Evolutionary conservation across 1,140 invertebrate genomes (phyloP), one percentile per base, ranked within the genome.

Genomic region (Drosophila sp.): DNA sequence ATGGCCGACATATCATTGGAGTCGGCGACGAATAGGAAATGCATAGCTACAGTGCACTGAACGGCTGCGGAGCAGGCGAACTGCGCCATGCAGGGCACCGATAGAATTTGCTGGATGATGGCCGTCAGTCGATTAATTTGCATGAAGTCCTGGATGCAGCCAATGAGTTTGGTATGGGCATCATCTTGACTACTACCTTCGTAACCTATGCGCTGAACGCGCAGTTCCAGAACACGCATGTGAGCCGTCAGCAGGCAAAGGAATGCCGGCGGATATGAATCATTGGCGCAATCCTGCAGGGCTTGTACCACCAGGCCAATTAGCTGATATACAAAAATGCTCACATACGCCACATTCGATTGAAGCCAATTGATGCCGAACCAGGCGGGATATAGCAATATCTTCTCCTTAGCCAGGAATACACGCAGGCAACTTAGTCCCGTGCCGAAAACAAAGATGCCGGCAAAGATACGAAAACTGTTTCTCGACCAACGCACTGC

Each of bases 221-320:
- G 62, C 44, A 91, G 11, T 67, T 84, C 86, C 41, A 91, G 10
- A 0, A 72, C 86, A 17, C 71, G 67, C 83, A 91, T 85, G 60
- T 91, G 86, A 4, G 80, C 86, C 1, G 78, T 87, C 7, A 91
- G 64, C 1, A 91, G 72, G 56, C 75, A 72, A 11, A 91, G 69
- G 62, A 82, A 91, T 0, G 86, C 90, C 4, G 90, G 78, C 27
- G 90, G 90, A 78, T 90, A 91, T 0, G 90, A 89, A 55, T 91
- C 90, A 32, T 72, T 91, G 30, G 90, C 86, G 11, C 79, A 84
- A 61, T 90, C 72, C 72, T 91, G 90, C 10, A 85, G 1, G 0
- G 86, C 80, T 65, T 91, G 90, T 5, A 91, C 74, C 6, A 66
- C 32, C 40, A 91, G n/a, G 0, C 70, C 85, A 25, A 90, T 69